These are phyloP conservation scores for Sphaerophoria rueppellii DNA, from an alignment of 2,888 invertebrate genomes.

Conservation along the genomic window DNA sequence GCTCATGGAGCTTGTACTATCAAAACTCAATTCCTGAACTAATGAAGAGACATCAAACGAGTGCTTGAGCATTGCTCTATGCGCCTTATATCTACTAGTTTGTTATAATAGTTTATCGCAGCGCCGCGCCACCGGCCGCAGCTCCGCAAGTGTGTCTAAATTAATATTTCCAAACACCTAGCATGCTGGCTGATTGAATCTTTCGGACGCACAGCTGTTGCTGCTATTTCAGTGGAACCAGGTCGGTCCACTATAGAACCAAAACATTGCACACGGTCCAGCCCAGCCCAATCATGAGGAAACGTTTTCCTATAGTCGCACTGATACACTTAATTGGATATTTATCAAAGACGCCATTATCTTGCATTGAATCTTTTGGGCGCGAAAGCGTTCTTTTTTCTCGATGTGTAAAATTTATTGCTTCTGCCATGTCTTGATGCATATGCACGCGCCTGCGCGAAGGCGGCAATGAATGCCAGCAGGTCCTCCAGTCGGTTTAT, in stretches of 20 bases:
- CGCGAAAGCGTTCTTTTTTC: constrained; percentile 60
- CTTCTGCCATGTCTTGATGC: constrained; percentile 54
- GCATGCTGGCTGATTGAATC: constrained; percentile 69
- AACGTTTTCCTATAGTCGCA: constrained; percentile 32
- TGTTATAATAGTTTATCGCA: not conserved
- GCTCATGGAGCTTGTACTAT: constrained; percentile 13
- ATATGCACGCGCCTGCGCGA: constrained; percentile 50
- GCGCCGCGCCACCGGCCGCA: constrained; percentile 6
- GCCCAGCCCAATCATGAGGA: not conserved
- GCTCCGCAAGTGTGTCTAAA: constrained; percentile 52
- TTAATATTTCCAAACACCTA: constrained; percentile 71
- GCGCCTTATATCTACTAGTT: constrained; percentile 1
- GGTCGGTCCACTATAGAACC: not conserved
- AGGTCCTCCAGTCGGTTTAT: constrained; percentile 38
- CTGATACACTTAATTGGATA: constrained; percentile 71
- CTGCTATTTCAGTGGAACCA: not conserved
- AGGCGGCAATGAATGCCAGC: constrained; percentile 62
- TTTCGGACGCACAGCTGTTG: constrained; percentile 4
- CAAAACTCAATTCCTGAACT: constrained; percentile 36
- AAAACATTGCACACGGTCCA: not conserved
- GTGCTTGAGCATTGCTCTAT: constrained; percentile 27
- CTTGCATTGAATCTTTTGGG: constrained; percentile 52
- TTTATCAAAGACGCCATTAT: constrained; percentile 66
- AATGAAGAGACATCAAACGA: constrained; percentile 58
- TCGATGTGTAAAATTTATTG: constrained; percentile 61